Base-by-base conservation (phyloP, 2,113 vertebrate genomes). In the Mus pahari region DNA sequence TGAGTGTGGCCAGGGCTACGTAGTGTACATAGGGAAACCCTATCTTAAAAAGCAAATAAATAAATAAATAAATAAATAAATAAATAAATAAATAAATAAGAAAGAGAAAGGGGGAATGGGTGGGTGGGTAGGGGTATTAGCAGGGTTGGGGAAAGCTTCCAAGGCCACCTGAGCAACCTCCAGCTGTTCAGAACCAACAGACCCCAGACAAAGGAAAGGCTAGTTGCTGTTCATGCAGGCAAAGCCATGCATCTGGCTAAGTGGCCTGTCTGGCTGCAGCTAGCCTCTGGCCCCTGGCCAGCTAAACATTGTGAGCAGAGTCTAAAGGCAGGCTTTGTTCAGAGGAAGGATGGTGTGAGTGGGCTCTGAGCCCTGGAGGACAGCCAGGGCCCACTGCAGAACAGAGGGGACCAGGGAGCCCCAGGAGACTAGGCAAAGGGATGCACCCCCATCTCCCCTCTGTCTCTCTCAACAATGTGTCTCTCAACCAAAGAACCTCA, bases 281-380 rank as follows among this genome's bases (percentile, higher is more conserved):
- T 83, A 75, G 90, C 5, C n/a, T 62, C 83, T 87, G 96, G 95
- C 68, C 36, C 45, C 45, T 33, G n/a, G 94, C 95, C 94, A 94
- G 86, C 42, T 45, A n/a, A 86, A 53, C 31, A 58, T 2, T 87
- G 64, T 33, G 48, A 95, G 64, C 84, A n/a, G 53, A 93, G 88
- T 96, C 95, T 95, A 48, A 70, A 70, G 90, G 82, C 64, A 81
- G 78, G 70, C 12, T 0, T 1, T 68, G 55, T 45, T n/a, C 58
- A 39, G 39, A 96, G 70, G 48, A 83, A 94, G 39, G 78, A 50
- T 70, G 0, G 39, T 55, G 91, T 86, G 96, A 53, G 95, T 74
- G 92, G 89, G 90, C 0, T 0, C 75, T 24, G 64, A 92, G 84
- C 64, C 31, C 50, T 0, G 0, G 83, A 81, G 79, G 75, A 36